Conservation (phyloP, 30 jellyfish, hydroid and myxozoan genomes). For the Turritopsis rubra region DNA sequence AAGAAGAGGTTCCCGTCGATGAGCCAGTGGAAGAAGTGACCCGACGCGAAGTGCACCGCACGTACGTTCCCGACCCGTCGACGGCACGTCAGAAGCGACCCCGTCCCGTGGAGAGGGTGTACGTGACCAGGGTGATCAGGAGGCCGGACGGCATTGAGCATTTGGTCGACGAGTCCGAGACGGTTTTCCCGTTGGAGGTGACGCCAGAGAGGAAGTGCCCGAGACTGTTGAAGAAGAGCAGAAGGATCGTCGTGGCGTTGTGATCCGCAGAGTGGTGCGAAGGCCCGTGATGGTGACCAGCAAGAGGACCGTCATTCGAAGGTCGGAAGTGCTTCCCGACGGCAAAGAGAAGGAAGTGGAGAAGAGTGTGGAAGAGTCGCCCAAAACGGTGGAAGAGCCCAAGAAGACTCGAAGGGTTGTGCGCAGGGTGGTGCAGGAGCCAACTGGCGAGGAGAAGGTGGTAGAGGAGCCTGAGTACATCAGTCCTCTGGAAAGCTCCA, state of each 20-base stretch:
- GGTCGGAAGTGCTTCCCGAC: slow-evolving; percentile 39
- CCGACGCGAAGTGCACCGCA: slow-evolving; percentile 1
- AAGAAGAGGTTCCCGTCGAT: slow-evolving; percentile 60
- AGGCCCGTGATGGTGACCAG: slow-evolving; percentile 40
- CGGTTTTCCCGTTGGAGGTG: slow-evolving; percentile 47
- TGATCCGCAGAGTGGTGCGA: slow-evolving; percentile 27
- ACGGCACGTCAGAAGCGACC: slow-evolving; percentile 34
- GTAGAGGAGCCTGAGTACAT: slow-evolving; percentile 68
- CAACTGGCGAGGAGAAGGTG: slow-evolving; percentile 50
- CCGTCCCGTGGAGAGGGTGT: slow-evolving; percentile 66
- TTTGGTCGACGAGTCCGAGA: slow-evolving; percentile 66
- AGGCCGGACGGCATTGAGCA: slow-evolving; percentile 56
- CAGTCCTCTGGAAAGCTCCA: slow-evolving; percentile 48
- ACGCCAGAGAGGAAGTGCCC: slow-evolving; percentile 34
- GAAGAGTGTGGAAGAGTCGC: slow-evolving; percentile 35
- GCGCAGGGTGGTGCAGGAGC: slow-evolving; percentile 37
- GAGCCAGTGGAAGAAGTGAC: slow-evolving; percentile 14
- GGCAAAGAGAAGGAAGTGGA: slow-evolving; percentile 51
- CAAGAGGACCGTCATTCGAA: slow-evolving; percentile 30
- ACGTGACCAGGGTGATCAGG: slow-evolving; percentile 35
- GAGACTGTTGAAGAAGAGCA: slow-evolving; percentile 31
- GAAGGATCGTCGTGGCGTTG: slow-evolving; percentile 55
- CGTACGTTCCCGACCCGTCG: neutral
- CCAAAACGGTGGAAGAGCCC: slow-evolving; percentile 31
- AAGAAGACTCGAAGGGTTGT: slow-evolving; percentile 40